Percentiles rank a stretch among this genome's conserved stretches.
phyloP scores from a whole-genome alignment of 1,140 invertebrate genomes.

The Oryctes rhinoceros region DNA sequence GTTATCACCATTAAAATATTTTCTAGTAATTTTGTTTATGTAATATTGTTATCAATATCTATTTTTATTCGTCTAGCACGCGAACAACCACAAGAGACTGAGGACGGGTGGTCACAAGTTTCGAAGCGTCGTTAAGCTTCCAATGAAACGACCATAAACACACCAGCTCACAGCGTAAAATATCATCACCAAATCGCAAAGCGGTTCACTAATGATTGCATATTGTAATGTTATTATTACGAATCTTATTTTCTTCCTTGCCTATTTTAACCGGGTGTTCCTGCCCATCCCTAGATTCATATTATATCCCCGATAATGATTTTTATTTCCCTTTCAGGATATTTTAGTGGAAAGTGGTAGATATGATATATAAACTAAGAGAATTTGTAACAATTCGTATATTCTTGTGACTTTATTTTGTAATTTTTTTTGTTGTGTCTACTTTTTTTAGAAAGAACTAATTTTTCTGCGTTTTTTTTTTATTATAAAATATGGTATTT shows the following conservation, averaged over 20 bases:
- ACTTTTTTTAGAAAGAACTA: not conserved
- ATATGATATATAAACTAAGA: not conserved
- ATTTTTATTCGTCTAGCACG: constrained; percentile 13
- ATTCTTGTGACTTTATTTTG: constrained; percentile 11
- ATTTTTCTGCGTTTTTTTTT: not conserved
- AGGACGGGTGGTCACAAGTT: constrained; percentile 44
- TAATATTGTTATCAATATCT: constrained; percentile 16
- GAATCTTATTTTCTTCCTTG: no score
- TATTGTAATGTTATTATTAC: not conserved
- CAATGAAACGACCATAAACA: not conserved
- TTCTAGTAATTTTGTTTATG: no score
- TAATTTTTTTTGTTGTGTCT: not conserved
- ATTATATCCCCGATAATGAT: not conserved
- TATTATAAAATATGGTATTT: not conserved
- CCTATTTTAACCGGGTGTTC: no score
- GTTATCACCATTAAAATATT: no score
- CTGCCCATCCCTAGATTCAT: not conserved
- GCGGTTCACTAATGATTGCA: constrained; percentile 29
- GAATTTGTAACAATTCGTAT: not conserved
- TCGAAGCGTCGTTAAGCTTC: constrained; percentile 41
- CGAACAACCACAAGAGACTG: constrained; percentile 11
- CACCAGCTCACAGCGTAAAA: constrained; percentile 2
- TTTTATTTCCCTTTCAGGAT: constrained; percentile 44
- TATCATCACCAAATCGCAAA: not conserved
- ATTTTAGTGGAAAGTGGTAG: constrained; percentile 45